phyloP scores from a whole-genome alignment of 2,113 vertebrate genomes.

The Bubo bubo region DNA sequence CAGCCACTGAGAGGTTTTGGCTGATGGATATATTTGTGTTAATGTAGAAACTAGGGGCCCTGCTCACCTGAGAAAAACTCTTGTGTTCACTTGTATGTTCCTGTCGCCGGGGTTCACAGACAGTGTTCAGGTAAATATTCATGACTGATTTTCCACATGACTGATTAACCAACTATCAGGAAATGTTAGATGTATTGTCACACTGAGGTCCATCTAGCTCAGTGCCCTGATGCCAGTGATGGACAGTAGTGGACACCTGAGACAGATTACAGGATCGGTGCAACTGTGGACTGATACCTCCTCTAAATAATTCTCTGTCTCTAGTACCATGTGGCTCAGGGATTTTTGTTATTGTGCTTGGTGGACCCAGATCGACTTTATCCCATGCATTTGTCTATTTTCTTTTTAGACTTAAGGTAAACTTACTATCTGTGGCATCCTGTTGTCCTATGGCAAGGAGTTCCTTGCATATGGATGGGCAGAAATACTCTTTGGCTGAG shows the following conservation, averaged over 20 bases:
- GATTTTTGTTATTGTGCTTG: background rate
- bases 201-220: background rate
- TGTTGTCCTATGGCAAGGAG: background rate
- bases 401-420: background rate
- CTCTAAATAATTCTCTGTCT: background rate
- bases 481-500: background rate
- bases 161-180: background rate
- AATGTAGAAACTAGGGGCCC: background rate
- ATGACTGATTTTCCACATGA: background rate
- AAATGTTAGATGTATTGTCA: background rate
- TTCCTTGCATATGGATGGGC: background rate
- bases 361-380: background rate
- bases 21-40: background rate
- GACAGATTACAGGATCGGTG: background rate
- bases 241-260: background rate
- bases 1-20: background rate
- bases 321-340: background rate
- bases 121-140: background rate
- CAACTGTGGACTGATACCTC: background rate
- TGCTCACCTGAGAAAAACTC: background rate
- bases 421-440: background rate
- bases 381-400: background rate
- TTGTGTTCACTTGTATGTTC: background rate
- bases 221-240: background rate
- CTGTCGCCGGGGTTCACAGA: background rate